Percentiles rank a stretch among this genome's conserved stretches.
phyloP scores from a whole-genome alignment of 2,113 vertebrate genomes.

The Muntiacus muntjak region DNA sequence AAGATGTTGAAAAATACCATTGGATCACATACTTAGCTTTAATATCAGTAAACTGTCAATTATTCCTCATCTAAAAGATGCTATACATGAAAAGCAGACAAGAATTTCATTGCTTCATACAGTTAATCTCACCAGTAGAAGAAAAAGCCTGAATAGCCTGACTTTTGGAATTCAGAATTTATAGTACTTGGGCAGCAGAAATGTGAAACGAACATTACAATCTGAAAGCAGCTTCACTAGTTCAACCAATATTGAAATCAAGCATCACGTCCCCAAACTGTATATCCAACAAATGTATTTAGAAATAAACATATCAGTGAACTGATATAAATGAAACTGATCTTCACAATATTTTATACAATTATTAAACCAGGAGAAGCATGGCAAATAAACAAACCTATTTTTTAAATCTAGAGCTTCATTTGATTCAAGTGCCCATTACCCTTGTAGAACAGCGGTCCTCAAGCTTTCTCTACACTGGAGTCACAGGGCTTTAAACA shows the following conservation, averaged over 20 bases:
- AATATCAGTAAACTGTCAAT: background rate
- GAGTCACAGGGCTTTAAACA: background rate
- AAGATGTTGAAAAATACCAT: background rate
- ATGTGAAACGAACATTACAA: background rate
- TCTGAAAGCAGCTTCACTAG: background rate
- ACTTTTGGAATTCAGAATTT: background rate
- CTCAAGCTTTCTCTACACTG: background rate
- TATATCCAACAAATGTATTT: background rate
- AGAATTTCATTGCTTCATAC: background rate
- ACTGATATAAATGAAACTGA: background rate
- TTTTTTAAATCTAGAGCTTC: background rate
- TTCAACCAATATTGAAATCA: background rate
- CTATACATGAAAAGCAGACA: background rate
- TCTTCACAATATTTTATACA: background rate
- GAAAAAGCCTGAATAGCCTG: background rate
- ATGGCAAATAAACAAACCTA: background rate
- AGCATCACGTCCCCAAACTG: background rate
- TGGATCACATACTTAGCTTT: background rate
- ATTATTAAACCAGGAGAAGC: background rate
- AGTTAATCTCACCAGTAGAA: background rate
- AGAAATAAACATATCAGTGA: background rate
- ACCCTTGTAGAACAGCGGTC: background rate
- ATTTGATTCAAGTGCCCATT: background rate
- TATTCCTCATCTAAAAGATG: background rate
- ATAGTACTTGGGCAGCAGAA: background rate